Percentiles rank a stretch among this genome's conserved stretches.
phyloP scores from a whole-genome alignment of 2,888 invertebrate species.

The Catocala fraxini region DNA sequence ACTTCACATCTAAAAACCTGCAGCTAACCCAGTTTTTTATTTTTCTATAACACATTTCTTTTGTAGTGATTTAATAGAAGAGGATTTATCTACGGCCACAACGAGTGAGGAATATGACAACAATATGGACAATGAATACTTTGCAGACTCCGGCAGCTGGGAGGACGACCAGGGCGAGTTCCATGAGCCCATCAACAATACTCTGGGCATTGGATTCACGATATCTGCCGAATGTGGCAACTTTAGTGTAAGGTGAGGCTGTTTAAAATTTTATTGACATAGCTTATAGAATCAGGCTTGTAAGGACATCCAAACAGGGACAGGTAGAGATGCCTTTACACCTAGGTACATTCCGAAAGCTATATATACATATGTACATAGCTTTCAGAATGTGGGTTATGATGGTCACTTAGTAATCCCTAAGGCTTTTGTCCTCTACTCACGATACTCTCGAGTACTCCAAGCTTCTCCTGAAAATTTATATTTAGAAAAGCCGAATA shows the following conservation, averaged over 20 bases:
- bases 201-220: slow-evolving; percentile 52
- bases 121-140: slow-evolving; percentile 62
- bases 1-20: background rate
- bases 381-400: too few species aligned
- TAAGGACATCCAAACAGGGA: too few species aligned
- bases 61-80: slow-evolving; percentile 54
- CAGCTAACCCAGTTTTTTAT: too few species aligned
- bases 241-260: slow-evolving; percentile 69
- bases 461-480: too few species aligned
- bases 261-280: background rate
- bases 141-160: slow-evolving; percentile 68
- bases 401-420: too few species aligned
- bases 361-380: too few species aligned
- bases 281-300: too few species aligned
- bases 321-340: too few species aligned
- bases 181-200: slow-evolving; percentile 71
- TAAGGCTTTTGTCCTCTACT: too few species aligned
- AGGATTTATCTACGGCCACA: slow-evolving; percentile 65
- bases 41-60: background rate
- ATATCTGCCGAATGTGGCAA: slow-evolving; percentile 72
- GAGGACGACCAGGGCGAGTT: slow-evolving; percentile 73
- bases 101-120: slow-evolving; percentile 70
- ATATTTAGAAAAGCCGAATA: too few species aligned
- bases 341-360: too few species aligned
- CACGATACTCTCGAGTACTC: too few species aligned